Conservation (phyloP, 2,113 vertebrate genomes). For the Tachysurus fulvidraco region DNA sequence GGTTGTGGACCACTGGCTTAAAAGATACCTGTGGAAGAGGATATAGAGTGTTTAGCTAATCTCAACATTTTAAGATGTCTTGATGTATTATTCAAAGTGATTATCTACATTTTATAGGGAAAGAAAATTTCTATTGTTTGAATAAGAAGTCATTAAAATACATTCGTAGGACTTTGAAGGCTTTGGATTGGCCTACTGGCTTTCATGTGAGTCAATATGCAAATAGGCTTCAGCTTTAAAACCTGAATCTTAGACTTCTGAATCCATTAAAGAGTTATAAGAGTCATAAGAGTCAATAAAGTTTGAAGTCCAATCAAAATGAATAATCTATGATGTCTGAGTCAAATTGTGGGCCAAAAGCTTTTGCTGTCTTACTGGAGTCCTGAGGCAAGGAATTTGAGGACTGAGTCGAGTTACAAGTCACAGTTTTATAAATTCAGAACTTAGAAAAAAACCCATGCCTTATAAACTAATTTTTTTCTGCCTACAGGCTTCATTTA, state of each 20-base stretch:
- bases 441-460: too few species aligned
- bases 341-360: not conserved
- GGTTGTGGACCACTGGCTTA: too few species aligned
- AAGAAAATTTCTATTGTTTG: not conserved
- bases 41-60: not conserved
- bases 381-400: not conserved
- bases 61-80: not conserved
- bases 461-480: not conserved
- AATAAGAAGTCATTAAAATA: not conserved
- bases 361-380: too few species aligned
- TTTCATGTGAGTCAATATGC: not conserved
- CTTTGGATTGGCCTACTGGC: not conserved
- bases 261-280: not conserved
- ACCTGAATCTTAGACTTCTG: not conserved
- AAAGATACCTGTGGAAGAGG: not conserved
- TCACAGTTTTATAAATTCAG: not conserved
- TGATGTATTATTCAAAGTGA: not conserved
- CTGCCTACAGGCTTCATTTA: not conserved
- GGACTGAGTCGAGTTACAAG: not conserved
- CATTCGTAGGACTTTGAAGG: not conserved
- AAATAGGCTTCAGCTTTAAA: not conserved
- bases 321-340: not conserved
- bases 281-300: too few species aligned
- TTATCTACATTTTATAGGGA: too few species aligned
- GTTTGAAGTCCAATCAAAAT: too few species aligned